Conservation (phyloP, 2,888 invertebrate species). For the Standfussiana lucernea region DNA sequence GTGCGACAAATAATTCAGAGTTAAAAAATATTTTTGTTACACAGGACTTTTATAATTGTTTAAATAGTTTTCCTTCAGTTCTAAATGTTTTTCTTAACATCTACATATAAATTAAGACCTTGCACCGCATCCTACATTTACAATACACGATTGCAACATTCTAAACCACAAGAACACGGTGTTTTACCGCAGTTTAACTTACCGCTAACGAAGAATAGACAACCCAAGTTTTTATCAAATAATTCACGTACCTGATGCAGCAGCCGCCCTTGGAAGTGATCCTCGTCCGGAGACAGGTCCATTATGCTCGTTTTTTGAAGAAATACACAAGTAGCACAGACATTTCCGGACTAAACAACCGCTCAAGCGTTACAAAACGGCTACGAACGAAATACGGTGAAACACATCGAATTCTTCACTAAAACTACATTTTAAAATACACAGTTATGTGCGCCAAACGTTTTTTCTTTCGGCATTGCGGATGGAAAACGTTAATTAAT, state of each 20-base stretch:
- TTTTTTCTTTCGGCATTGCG: constrained; percentile 46
- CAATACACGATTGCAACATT: constrained; percentile 42
- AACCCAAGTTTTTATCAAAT: constrained; percentile 26
- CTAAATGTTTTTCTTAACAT: not conserved
- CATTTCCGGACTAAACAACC: constrained; percentile 80
- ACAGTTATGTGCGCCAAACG: constrained; percentile 12
- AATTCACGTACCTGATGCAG: constrained; percentile 92
- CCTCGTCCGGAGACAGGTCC: constrained; percentile 95
- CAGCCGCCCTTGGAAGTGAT: constrained; percentile 94
- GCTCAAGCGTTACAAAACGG: constrained; percentile 81
- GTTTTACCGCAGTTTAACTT: not conserved
- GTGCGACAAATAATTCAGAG: constrained; percentile 1
- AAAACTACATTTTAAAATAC: constrained; percentile 51
- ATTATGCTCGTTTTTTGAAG: constrained; percentile 77
- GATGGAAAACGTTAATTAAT: constrained; percentile 52
- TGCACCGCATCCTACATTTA: constrained; percentile 59
- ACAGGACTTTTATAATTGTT: not conserved
- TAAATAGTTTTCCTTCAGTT: not conserved
- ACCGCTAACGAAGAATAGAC: not conserved
- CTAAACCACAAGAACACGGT: constrained; percentile 25
- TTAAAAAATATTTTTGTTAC: not conserved
- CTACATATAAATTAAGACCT: constrained; percentile 42
- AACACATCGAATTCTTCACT: constrained; percentile 37
- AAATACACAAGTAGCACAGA: constrained; percentile 73
- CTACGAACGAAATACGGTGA: constrained; percentile 47